Base-by-base conservation (phyloP, 2,113 vertebrate genomes). In the Megaceryle maxima region DNA sequence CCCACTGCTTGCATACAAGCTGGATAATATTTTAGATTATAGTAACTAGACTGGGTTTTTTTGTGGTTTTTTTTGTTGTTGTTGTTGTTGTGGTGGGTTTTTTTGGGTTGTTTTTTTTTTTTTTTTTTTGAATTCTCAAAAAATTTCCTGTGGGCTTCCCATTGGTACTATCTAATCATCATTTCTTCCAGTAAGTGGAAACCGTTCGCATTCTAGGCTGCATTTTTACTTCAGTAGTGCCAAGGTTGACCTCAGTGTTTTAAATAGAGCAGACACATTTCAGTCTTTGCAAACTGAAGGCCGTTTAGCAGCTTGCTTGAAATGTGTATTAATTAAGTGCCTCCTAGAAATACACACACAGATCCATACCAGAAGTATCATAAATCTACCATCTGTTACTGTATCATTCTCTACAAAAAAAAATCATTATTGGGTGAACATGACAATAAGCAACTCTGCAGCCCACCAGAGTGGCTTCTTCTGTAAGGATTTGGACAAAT, bases 301-400 rank as follows among this genome's bases (percentile, higher is more conserved):
- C 87, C 66, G 68, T 94, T 89, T 95, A 91, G 64, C 74, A 89
- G 64, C 66, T 89, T 87, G 67, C 87, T 96, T 94, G 83, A 96
- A 91, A 91, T 84, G 81, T 51, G 46, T 88, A 79, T 90, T 84
- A 77, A 94, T 94, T 94, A 96, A 92, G 72, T 87, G 57, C 53
- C 80, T 87, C 12, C 81, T 79, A 75, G 92, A 95, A 94, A 89
- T 89, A 82, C 60, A 67, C 76, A 70, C 29, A 43, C 35, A 94
- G 75, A 89, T 39, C 57, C 21, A 11, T 46, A 72, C 62, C 63
- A 64, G 74, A 91, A 82, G 60, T 53, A 35, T 43, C 48, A 50
- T 87, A 89, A 89, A 82, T 79, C 91, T 75, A 56, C 73, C 83
- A 95, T 94, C 83, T 72, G 73, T 88, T 92, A 80, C 79, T 73